These are phyloP conservation scores for Ibycter americanus DNA, from an alignment of 2,797 vertebrate species.

Conservation along the genomic window DNA sequence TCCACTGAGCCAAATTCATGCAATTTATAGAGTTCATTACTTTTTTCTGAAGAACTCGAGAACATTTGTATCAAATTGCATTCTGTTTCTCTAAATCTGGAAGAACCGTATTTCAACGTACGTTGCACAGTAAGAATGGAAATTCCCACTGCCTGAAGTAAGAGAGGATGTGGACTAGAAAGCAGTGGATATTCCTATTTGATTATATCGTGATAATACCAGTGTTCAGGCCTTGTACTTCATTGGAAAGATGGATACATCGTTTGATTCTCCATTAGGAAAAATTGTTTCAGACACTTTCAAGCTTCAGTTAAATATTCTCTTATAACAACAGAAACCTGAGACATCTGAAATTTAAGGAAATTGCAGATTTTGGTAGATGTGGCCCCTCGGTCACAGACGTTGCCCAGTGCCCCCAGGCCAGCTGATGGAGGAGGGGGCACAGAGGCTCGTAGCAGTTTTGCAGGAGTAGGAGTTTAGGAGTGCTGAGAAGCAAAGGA, in stretches of 20 bases:
- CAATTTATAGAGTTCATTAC: conserved; percentile 36
- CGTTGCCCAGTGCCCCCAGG: fast-evolving
- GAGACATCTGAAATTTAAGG: neutral
- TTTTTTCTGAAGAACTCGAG: conserved; percentile 20
- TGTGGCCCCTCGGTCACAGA: neutral
- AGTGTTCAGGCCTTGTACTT: neutral
- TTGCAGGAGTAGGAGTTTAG: neutral
- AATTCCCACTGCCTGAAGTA: neutral
- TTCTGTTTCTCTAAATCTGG: neutral
- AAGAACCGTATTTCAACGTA: neutral
- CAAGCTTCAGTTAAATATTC: neutral
- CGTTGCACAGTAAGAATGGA: neutral
- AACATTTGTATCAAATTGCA: conserved; percentile 34
- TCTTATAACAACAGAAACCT: neutral
- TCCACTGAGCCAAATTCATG: neutral
- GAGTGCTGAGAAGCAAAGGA: neutral
- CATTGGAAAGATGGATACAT: neutral
- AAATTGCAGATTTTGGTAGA: neutral
- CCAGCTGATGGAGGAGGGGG: neutral
- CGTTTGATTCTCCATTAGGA: neutral
- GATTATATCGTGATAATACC: neutral
- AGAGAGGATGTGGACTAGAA: neutral
- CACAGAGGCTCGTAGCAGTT: neutral
- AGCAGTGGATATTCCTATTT: fast-evolving
- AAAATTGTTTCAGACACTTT: neutral